phyloP scores from a whole-genome alignment of 2,888 invertebrate species.

The Psylliodes chrysocephalus region DNA sequence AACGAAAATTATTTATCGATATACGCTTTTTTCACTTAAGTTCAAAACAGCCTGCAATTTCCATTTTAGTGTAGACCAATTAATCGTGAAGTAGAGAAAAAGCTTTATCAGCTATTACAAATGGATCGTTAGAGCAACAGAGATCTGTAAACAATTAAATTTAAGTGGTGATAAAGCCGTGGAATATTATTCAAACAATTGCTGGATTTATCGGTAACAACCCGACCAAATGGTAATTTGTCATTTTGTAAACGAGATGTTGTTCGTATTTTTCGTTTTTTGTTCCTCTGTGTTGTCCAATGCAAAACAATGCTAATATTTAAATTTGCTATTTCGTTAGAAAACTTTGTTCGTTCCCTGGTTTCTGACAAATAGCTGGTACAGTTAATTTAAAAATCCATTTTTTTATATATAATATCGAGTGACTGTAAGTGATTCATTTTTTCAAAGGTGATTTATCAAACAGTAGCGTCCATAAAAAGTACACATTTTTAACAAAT shows the following conservation, averaged over 20 bases:
- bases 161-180: conserved; percentile 5
- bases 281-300: not conserved
- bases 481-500: too few species aligned
- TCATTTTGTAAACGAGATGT: not conserved
- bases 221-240: conserved; percentile 1
- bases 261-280: not conserved
- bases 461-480: too few species aligned
- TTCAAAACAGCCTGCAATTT: too few species aligned
- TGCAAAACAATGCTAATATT: not conserved
- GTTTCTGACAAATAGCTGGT: too few species aligned
- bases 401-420: too few species aligned
- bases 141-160: conserved; percentile 10
- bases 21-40: too few species aligned
- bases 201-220: not conserved
- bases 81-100: not conserved
- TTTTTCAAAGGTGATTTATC: too few species aligned
- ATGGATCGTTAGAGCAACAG: not conserved
- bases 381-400: too few species aligned
- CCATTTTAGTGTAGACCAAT: not conserved
- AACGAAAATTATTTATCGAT: too few species aligned
- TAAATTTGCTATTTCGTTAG: too few species aligned
- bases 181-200: not conserved
- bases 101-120: not conserved
- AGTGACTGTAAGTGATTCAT: too few species aligned
- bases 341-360: too few species aligned